Base-by-base conservation (phyloP, 2,888 invertebrate species). In the Cataglyphis livida region DNA sequence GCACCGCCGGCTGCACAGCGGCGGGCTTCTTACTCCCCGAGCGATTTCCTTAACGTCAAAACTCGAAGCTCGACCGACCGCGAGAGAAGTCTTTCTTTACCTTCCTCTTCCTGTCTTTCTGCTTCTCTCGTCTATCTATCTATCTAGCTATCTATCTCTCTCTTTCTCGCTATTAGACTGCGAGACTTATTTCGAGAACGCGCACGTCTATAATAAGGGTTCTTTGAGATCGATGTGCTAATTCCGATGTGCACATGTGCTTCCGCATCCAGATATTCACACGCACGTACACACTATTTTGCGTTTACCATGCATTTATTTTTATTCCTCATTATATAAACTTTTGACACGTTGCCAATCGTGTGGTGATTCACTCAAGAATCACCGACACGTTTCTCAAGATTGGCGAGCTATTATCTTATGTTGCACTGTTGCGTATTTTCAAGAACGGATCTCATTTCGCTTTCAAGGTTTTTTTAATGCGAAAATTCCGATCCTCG, bases 321-420 rank as follows among this genome's bases (percentile, higher is more conserved):
- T 82, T 85, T 78, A 83, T 81, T 83, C 57, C 57, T 62, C 81
- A 87, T 89, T 89, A 87, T 89, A 85, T 88, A 89, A 89, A 89
- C 85, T 83, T 74, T 74, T 88, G 89, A 85, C 82, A 75, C 74
- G 57, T 38, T 84, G 89, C 88, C 89, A 89, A 73, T 79, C 70
- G 76, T 59, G 64, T 88, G 89, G 89, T 86, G 89, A 89, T 88
- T 88, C 88, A 88, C 79, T 28, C 51, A 35, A 51, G 15, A 44
- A 32, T 35, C 21, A 25, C 21, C 62, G 48, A 35, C 1, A 48
- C 15, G 48, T 75, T 6, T 12, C 51, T n/a, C 35, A n/a, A 78
- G 35, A 68, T 78, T 44, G 21, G 18, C 41, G 41, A 44, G n/a
- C 10, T 1, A 32, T n/a, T 38, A 68, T 21, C 28, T 54, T 21